A percentile compares a stretch with the other conserved stretches of the same genome.
Conservation (phyloP, 2,888 invertebrate species). For the Pristionchus exspectatus region DNA sequence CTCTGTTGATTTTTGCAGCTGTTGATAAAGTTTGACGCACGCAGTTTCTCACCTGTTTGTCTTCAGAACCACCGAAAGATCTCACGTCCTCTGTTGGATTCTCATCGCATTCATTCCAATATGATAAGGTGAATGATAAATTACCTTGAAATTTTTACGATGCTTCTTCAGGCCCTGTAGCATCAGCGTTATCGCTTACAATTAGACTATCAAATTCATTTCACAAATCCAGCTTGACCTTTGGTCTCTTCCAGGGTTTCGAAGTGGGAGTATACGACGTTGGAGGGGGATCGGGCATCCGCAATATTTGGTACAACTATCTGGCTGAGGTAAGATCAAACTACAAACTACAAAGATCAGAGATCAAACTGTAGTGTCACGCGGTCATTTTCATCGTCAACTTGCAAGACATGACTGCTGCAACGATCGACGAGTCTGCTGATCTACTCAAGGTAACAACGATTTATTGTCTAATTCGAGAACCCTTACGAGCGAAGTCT, state of each 20-base stretch:
- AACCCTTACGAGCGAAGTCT: too few relatives aligned
- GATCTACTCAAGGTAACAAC: slow-evolving; percentile 25
- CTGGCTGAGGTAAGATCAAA: slow-evolving; percentile 52
- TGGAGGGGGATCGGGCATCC: slow-evolving; percentile 31
- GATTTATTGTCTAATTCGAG: too few relatives aligned
- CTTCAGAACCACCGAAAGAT: slow-evolving; percentile 34
- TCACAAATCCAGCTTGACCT: neutral
- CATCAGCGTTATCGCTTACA: neutral
- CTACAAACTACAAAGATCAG: neutral
- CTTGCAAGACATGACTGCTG: neutral
- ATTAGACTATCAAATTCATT: neutral
- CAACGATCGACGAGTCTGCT: slow-evolving; percentile 24
- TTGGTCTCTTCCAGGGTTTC: slow-evolving; percentile 38
- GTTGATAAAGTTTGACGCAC: neutral
- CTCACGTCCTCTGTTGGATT: slow-evolving; percentile 49
- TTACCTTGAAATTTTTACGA: too few relatives aligned
- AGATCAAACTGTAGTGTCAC: slow-evolving; percentile 51
- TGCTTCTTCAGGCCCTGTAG: neutral
- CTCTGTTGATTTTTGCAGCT: neutral
- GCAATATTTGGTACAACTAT: slow-evolving; percentile 53
- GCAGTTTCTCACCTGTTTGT: neutral
- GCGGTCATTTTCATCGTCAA: slow-evolving; percentile 51
- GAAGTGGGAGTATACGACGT: slow-evolving; percentile 39
- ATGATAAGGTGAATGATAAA: slow-evolving; percentile 19
- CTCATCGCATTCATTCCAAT: slow-evolving; percentile 10